These are phyloP conservation scores for Adoxophyes honmai DNA, from an alignment of 1,140 invertebrate genomes.

Conservation along the genomic window DNA sequence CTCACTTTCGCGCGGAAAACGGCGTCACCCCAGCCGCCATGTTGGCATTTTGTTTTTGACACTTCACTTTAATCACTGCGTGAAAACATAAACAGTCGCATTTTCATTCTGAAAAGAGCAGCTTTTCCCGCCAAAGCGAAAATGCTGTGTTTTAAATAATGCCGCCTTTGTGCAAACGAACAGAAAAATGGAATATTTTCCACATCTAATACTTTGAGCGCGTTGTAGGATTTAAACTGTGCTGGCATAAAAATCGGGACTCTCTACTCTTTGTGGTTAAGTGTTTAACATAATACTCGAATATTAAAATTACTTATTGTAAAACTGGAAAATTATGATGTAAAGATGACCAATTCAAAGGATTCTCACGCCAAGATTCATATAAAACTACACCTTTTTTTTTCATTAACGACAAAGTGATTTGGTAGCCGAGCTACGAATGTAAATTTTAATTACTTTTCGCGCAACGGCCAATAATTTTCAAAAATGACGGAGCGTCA, in stretches of 20 bases:
- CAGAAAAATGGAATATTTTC: conserved; percentile 48
- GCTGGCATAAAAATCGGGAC: no score
- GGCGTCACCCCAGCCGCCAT: conserved; percentile 34
- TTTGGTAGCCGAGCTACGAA: not conserved
- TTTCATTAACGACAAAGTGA: not conserved
- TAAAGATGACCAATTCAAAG: no score
- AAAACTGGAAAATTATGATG: no score
- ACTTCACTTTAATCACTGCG: conserved; percentile 74
- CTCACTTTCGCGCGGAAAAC: conserved; percentile 30
- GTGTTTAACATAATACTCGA: no score
- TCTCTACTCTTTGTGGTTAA: no score
- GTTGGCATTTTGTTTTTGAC: conserved; percentile 71
- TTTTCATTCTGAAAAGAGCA: conserved; percentile 72
- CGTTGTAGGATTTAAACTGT: not conserved
- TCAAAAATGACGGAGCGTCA: conserved; percentile 38
- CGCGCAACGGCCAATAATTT: conserved; percentile 34
- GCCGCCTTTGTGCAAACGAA: conserved; percentile 51
- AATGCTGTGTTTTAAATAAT: conserved; percentile 53
- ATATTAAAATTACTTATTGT: no score
- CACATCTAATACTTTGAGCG: conserved; percentile 10
- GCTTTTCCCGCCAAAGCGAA: conserved; percentile 39
- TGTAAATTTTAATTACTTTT: conserved; percentile 21
- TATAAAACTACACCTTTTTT: no score
- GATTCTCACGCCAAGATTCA: no score
- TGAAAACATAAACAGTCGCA: conserved; percentile 69